phyloP scores from a whole-genome alignment of 2,797 vertebrate genomes.

The Notolabrus celidotus region DNA sequence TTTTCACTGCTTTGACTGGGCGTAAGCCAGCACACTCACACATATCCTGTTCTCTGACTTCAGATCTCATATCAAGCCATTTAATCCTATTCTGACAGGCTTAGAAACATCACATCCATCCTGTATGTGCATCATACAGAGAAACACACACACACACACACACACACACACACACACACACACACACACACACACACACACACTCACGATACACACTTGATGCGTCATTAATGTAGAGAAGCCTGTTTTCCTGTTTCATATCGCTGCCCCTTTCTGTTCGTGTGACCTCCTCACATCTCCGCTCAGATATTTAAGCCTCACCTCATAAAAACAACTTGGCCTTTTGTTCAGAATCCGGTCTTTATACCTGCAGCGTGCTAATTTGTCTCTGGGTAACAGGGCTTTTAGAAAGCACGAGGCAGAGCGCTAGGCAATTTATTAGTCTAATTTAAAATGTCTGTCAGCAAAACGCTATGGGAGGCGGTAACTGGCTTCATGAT shows the following conservation, averaged over 20 bases:
- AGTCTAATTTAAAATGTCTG: slow-evolving; percentile 95
- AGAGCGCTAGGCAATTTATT: slow-evolving; percentile 92
- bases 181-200: background rate
- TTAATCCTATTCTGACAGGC: slow-evolving; percentile 38
- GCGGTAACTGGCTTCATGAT: slow-evolving; percentile 85
- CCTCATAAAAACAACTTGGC: slow-evolving; percentile 85
- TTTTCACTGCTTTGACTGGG: slow-evolving; percentile 63
- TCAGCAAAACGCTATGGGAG: slow-evolving; percentile 87
- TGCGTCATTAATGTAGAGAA: slow-evolving; percentile 36
- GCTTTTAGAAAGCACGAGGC: slow-evolving; percentile 90
- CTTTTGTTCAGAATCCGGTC: slow-evolving; percentile 88
- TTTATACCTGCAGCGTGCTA: slow-evolving; percentile 89
- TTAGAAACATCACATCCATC: slow-evolving; percentile 63
- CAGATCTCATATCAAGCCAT: slow-evolving; percentile 68
- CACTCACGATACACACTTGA: background rate
- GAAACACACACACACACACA: slow-evolving; percentile 13
- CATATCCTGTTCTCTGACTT: slow-evolving; percentile 41
- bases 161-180: background rate
- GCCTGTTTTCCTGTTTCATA: slow-evolving; percentile 41
- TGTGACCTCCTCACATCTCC: slow-evolving; percentile 40
- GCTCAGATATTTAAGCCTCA: slow-evolving; percentile 83
- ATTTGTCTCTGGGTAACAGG: slow-evolving; percentile 91
- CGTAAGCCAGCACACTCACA: slow-evolving; percentile 37
- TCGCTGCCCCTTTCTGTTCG: slow-evolving; percentile 26
- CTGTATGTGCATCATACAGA: slow-evolving; percentile 19